A percentile compares a stretch with the other conserved stretches of the same genome.
Evolutionary conservation across 2,113 vertebrate species (phyloP).

Genomic region (Sebastes fasciatus): DNA sequence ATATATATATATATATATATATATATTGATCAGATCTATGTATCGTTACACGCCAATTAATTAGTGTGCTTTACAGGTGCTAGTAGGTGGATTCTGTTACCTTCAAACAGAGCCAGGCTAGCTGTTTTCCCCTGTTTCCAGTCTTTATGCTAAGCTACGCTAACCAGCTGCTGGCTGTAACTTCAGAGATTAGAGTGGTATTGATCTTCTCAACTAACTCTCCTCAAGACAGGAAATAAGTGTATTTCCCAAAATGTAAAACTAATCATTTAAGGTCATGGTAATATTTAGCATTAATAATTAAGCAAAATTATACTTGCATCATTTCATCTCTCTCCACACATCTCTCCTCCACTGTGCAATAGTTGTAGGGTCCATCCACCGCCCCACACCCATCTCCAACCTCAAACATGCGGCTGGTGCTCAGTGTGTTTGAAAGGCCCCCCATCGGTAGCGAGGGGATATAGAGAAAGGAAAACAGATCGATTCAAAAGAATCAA

Average conservation of each 20-base stretch:
- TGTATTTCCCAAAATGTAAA: neutral
- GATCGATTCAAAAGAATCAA: slow-evolving; percentile 45
- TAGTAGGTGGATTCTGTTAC: neutral
- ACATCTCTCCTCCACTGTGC: neutral
- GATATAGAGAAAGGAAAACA: slow-evolving; percentile 47
- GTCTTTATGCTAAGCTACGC: neutral
- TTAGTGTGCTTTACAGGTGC: neutral
- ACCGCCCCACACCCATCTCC: neutral
- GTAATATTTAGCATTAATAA: neutral
- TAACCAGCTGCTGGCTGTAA: neutral
- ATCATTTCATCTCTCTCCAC: neutral
- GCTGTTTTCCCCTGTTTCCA: neutral
- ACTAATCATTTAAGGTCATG: neutral
- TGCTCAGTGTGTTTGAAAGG: slow-evolving; percentile 37
- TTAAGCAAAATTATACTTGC: neutral
- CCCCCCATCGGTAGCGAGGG: slow-evolving; percentile 20
- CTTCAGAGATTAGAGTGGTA: neutral
- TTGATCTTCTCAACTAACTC: neutral
- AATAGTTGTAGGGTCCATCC: neutral
- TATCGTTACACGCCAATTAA: no score
- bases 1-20: no score
- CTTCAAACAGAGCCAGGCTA: neutral
- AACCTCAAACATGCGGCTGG: slow-evolving; percentile 21
- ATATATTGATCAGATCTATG: no score
- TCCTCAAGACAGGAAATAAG: neutral